phyloP scores from a whole-genome alignment of 1,140 invertebrate genomes.

The Monochamus saltuarius region DNA sequence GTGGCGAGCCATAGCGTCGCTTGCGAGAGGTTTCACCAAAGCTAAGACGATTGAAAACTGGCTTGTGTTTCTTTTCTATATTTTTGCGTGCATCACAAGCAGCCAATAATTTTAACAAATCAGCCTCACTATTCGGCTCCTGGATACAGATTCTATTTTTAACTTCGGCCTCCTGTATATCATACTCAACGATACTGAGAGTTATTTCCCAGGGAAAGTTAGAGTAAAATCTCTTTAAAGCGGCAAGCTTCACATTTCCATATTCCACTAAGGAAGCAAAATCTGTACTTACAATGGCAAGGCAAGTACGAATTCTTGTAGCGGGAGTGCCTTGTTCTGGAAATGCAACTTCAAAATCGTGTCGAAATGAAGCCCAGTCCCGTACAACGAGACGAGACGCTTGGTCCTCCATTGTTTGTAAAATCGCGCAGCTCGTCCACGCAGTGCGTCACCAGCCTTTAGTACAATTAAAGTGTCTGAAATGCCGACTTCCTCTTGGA shows the following conservation, averaged over 20 bases:
- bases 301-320: slow-evolving; percentile 12
- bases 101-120: slow-evolving; percentile 26
- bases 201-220: slow-evolving; percentile 21
- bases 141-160: slow-evolving; percentile 25
- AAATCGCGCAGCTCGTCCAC: slow-evolving; percentile 18
- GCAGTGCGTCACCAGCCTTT: slow-evolving; percentile 21
- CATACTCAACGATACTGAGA: slow-evolving; percentile 15
- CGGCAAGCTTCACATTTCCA: slow-evolving; percentile 21
- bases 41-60: too few relatives aligned
- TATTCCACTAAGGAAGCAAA: slow-evolving; percentile 24
- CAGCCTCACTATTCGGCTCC: background rate
- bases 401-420: slow-evolving; percentile 20
- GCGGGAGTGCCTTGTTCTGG: slow-evolving; percentile 23
- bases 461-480: slow-evolving; percentile 24
- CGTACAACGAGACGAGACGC: slow-evolving; percentile 11
- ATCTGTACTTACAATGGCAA: slow-evolving; percentile 9
- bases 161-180: slow-evolving; percentile 30
- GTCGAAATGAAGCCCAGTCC: slow-evolving; percentile 21
- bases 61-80: slow-evolving; percentile 28
- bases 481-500: slow-evolving; percentile 22
- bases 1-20: slow-evolving; percentile 24
- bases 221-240: slow-evolving; percentile 20
- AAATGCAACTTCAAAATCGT: slow-evolving; percentile 15
- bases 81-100: slow-evolving; percentile 9
- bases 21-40: slow-evolving; percentile 34